phyloP scores from a whole-genome alignment of 2,113 vertebrate genomes.

The Cranoglanis bouderius region DNA sequence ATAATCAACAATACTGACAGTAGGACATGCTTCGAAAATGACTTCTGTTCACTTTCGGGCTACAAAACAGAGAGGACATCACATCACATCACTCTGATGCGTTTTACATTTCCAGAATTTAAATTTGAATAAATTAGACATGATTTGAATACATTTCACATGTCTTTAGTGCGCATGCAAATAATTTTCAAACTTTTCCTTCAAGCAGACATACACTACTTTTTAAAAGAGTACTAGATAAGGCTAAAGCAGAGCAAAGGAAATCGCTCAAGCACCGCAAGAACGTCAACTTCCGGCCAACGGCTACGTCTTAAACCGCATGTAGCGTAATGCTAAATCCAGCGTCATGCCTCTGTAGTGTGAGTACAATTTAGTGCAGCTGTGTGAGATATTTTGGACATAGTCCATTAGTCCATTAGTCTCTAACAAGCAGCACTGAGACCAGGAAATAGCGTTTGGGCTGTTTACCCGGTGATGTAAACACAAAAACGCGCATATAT shows the following conservation, averaged over 20 bases:
- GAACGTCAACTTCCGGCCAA: neutral
- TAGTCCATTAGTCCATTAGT: too few relatives aligned
- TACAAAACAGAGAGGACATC: neutral
- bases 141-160: slow-evolving; percentile 5
- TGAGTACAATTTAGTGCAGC: neutral
- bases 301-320: neutral
- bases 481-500: neutral
- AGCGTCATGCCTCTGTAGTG: neutral
- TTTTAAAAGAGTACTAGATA: neutral
- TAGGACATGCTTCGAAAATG: neutral
- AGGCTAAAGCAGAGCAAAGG: neutral
- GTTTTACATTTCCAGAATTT: neutral
- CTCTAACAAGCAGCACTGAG: neutral
- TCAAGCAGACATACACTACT: neutral
- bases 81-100: neutral
- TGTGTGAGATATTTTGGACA: neutral
- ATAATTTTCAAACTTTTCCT: neutral
- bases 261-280: neutral
- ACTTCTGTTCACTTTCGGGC: neutral
- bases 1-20: neutral
- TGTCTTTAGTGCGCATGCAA: neutral
- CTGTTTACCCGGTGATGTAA: neutral
- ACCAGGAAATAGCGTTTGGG: neutral
- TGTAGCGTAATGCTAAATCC: neutral
- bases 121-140: neutral